A percentile compares a stretch with the other conserved stretches of the same genome.
phyloP scores from a whole-genome alignment of 2,113 vertebrate species.

The Suncus etruscus region DNA sequence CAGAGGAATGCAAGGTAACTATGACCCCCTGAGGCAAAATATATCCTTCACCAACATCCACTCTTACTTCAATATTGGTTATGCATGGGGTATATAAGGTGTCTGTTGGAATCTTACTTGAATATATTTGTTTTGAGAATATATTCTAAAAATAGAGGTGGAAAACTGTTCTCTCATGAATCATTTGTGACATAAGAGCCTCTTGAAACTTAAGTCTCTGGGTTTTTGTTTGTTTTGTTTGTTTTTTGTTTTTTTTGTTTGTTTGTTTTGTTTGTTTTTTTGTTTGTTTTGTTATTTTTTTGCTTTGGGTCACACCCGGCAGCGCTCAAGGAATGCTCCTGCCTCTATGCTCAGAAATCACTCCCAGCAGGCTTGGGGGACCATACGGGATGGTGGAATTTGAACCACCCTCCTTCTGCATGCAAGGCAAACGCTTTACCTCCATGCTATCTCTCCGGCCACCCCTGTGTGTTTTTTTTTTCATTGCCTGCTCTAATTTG shows the following conservation, averaged over 20 bases:
- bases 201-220: conserved; percentile 35
- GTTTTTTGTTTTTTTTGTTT: too few relatives aligned
- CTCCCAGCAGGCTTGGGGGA: too few relatives aligned
- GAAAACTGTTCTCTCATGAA: conserved; percentile 59
- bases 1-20: conserved; percentile 90
- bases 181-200: conserved; percentile 64
- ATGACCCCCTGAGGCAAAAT: conserved; percentile 87
- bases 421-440: too few relatives aligned
- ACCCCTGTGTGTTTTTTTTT: background rate
- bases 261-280: too few relatives aligned
- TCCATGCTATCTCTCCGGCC: too few relatives aligned
- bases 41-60: conserved; percentile 77
- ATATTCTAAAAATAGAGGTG: conserved; percentile 67
- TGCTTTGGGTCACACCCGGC: too few relatives aligned
- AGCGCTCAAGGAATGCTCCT: too few relatives aligned
- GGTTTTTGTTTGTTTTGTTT: conserved; percentile 14
- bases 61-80: conserved; percentile 87
- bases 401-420: too few relatives aligned
- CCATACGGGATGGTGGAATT: too few relatives aligned
- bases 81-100: conserved; percentile 84
- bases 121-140: conserved; percentile 85
- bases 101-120: conserved; percentile 76
- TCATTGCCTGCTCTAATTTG: conserved; percentile 25
- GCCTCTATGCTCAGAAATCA: too few relatives aligned
- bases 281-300: too few relatives aligned